Base-by-base conservation (phyloP, 2,113 vertebrate genomes). In the Callipepla squamata region DNA sequence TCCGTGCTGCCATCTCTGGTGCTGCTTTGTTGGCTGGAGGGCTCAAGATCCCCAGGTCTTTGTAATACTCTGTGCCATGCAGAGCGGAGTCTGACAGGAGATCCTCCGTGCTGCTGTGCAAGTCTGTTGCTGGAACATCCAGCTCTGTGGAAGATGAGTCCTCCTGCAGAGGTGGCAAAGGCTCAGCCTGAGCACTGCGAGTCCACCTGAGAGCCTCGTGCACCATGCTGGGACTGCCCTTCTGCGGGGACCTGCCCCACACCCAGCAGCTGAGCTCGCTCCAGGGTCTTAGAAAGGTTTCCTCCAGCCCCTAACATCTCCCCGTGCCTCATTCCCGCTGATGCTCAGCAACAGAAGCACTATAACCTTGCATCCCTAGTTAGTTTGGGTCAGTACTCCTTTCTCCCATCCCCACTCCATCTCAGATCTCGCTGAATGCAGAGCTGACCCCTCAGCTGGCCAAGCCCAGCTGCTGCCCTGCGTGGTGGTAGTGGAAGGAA, bases 61-160 rank as follows among this genome's bases (percentile, higher is more conserved):
- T 98, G 93, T 98, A 98, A 90, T 98, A 99, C 82, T 98, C 97
- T 0, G 98, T 98, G 91, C 98, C 98, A 2, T 92, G 98, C 61
- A 99, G 97, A 59, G 98, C 97, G 3, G 92, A 94, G 90, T 98
- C 95, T 17, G 97, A 97, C 91, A 97, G 96, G 30, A 99, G 90
- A 90, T 99, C 98, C 51, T 99, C 99, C 0, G 67, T 74, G 66
- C 98, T 99, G 96, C 97, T 97, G 55, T 93, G 93, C 50, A 45
- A n/a, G 10, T 98, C 97, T 3, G 69, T 92, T 30, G 92, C 95
- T 15, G 96, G 96, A 80, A 92, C 96, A 50, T 98, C 98, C 63
- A 92, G 97, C 72, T 98, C 98, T 36, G 91, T 68, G 32, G 97
- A 98, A 73, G 96, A 96, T 0, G 61, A 82, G 3, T 97, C 87